Evolutionary conservation across 92 coral and sea anemone species (phyloP), one percentile per base, ranked within the genome.

Genomic region (Epizoanthus rinbou): DNA sequence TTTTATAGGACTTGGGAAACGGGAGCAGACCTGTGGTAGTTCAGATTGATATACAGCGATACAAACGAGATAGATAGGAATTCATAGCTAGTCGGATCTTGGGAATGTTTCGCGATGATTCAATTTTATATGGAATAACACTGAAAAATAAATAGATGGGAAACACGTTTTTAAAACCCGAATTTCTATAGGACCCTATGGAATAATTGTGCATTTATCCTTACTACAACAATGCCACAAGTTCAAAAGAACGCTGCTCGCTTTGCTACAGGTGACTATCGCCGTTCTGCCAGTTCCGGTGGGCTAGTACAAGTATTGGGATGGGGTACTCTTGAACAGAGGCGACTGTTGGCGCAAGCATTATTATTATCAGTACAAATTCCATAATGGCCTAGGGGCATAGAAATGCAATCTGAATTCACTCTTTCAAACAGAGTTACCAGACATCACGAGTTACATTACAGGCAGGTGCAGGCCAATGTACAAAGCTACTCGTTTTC

Each of bases 361-460:
- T 64, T 64, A 64, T 2, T 64, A 64, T 64, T 64, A n/a, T n/a
- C n/a, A n/a, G 0, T 64, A 64, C 2, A 64, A 64, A 64, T 0
- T 65, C 31, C 71, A 65, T 43, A 65, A 65, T 43, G 6, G 76
- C 76, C 76, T 43, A 71, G 76, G 76, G 50, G 13, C 76, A 72
- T 72, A 70, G 23, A 72, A 43, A 65, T 25, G 71, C 71, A 37
- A 65, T 43, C 71, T 2, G 71, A 65, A 65, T 65, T 65, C 71
- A 65, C 59, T 59, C 76, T 43, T 72, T 70, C 75, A 70, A 70
- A 70, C 57, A 70, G 75, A 70, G 75, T 39, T 16, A 71, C 76
- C 76, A 71, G 58, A 71, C 58, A 71, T 71, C 76, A 71, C 15
- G 50, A 47, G 76, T 71, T 71, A 3, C 35, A 71, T 35, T 71